Conservation (phyloP, 1,140 invertebrate genomes). For the Drosophila rhopaloa region DNA sequence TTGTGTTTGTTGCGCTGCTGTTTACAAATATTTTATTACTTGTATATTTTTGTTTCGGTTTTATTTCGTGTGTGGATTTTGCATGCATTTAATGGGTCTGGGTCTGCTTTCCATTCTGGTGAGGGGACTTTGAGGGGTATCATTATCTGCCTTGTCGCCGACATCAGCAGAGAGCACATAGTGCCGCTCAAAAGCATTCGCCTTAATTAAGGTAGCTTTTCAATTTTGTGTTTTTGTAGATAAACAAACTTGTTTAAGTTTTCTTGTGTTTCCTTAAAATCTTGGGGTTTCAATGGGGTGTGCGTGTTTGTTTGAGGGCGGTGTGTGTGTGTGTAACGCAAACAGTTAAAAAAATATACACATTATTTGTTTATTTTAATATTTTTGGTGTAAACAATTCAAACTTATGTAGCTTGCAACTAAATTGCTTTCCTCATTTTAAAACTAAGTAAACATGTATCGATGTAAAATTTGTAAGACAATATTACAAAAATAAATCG, state of each 20-base stretch:
- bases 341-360: slow-evolving; percentile 65
- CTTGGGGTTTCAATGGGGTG: slow-evolving; percentile 20
- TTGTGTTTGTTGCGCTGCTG: slow-evolving; percentile 37
- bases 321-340: slow-evolving; percentile 47
- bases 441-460: slow-evolving; percentile 82
- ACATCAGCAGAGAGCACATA: slow-evolving; percentile 64
- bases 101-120: slow-evolving; percentile 24
- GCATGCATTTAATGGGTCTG: slow-evolving; percentile 37
- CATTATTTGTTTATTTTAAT: slow-evolving; percentile 78
- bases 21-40: slow-evolving; percentile 52
- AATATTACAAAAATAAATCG: slow-evolving; percentile 66
- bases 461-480: slow-evolving; percentile 62
- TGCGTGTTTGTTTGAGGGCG: slow-evolving; percentile 19
- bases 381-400: slow-evolving; percentile 82
- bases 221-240: slow-evolving; percentile 5
- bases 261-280: slow-evolving; percentile 22
- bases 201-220: slow-evolving; percentile 18
- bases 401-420: slow-evolving; percentile 74
- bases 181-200: slow-evolving; percentile 62
- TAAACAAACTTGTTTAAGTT: background rate
- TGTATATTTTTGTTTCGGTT: slow-evolving; percentile 41
- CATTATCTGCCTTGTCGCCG: slow-evolving; percentile 61
- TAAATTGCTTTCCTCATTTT: slow-evolving; percentile 59
- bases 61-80: slow-evolving; percentile 28
- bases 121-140: slow-evolving; percentile 34